Evolutionary conservation across 1,140 invertebrate genomes (phyloP), one percentile per base, ranked within the genome.

Genomic region (Maniola jurtina): DNA sequence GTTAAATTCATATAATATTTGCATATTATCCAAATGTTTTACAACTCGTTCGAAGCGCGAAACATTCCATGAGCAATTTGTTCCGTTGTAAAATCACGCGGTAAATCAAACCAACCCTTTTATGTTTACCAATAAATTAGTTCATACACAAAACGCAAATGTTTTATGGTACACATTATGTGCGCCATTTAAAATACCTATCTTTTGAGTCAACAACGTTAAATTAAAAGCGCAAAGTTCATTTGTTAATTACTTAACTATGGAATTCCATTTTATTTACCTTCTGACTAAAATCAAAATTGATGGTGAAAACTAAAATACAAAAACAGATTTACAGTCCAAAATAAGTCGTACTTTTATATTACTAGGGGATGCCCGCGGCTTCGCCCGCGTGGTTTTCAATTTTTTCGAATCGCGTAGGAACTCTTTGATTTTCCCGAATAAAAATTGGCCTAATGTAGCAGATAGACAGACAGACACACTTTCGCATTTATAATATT

Each of bases 61-160:
- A 50, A 45, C 55, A 45, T 45, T 45, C 10, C 13, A 45, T n/a
- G 42, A n/a, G 13, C 42, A 45, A 45, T 45, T 45, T 45, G 42
- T 45, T 13, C 42, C 13, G 60, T 58, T 66, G 62, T 70, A 70
- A 70, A 70, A 62, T 62, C 54, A 55, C 54, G 64, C 54, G 42
- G 68, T 65, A 66, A 70, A 70, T 70, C 63, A 70, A 59, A 14
- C 47, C 63, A 45, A 65, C 58, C 62, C 42, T 62, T 65, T 70
- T 66, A 70, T 65, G 68, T 66, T 56, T 45, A 65, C 68, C 64
- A 70, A 66, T 61, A 70, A 70, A 61, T 70, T 69, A 59, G 61
- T 66, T 61, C 68, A 66, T 66, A 66, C 65, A 70, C 63, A 66
- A 61, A 56, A 64, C 62, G 63, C 62, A 70, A 70, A 59, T 61